Evolutionary conservation across 1,140 invertebrate genomes (phyloP).

Genomic region (Trissolcus basalis): DNA sequence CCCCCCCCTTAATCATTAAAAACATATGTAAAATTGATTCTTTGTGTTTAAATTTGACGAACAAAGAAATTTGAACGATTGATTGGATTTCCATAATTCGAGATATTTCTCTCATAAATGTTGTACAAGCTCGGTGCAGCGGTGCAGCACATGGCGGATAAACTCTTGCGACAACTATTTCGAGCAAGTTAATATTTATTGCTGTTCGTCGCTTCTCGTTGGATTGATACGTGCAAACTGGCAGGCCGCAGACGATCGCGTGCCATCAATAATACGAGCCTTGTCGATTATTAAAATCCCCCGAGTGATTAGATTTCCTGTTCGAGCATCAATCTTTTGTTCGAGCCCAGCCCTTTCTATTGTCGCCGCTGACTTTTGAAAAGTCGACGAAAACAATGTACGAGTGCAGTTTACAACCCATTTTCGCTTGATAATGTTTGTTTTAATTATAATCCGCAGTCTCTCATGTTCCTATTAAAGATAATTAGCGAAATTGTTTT

Average conservation of each 20-base stretch:
- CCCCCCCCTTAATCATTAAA: no score
- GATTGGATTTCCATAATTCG: constrained; percentile 6
- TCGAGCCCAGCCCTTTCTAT: background rate
- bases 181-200: constrained; percentile 22
- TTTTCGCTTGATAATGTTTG: no score
- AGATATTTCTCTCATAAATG: constrained; percentile 8
- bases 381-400: background rate
- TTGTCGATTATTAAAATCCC: constrained; percentile 12
- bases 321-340: constrained; percentile 10
- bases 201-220: constrained; percentile 5
- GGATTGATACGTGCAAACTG: constrained; percentile 4
- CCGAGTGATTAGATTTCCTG: constrained; percentile 11
- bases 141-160: constrained; percentile 1
- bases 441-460: no score
- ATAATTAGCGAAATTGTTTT: no score
- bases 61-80: no score
- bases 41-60: no score
- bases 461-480: no score
- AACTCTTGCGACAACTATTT: constrained; percentile 12
- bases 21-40: no score
- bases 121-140: background rate
- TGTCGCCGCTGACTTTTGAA: background rate
- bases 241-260: no score
- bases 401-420: no score
- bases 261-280: background rate